Base-by-base conservation (phyloP, 2,113 vertebrate genomes). In the Sinosuthora webbiana region DNA sequence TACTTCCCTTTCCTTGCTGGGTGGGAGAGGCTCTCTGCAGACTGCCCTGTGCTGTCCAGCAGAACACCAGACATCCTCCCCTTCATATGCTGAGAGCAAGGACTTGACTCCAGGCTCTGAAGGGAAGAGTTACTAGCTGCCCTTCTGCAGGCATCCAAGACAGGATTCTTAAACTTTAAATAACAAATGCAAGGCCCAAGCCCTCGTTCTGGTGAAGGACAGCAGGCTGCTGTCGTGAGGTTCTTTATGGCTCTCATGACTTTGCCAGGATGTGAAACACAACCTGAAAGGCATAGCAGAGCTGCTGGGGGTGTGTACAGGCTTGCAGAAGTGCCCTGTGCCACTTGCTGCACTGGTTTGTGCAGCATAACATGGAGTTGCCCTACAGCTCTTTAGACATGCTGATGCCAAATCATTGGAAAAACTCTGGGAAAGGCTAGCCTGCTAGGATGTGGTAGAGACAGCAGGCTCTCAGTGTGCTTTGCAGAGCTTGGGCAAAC, bases 31-130 rank as follows among this genome's bases (percentile, higher is more conserved):
- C 50, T 80, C 31, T 75, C 3, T 2, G 82, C 52, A 49, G 63
- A 23, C 33, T 85, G 45, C 44, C 11, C 44, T 4, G 1, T 68
- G 44, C 55, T 75, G n/a, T 76, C 24, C 41, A 27, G 41, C 47
- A n/a, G 8, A 52, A 75, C 1, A 5, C 42, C n/a, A 60, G 10
- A 20, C 2, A 4, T 83, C 53, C 9, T 56, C 11, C 45, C 9
- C 0, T 0, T 64, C 15, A 15, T 30, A 3, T 0, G 1, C 41
- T n/a, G 60, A 47, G 49, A 44, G 44, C 53, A 10, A 67, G 55
- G 64, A 13, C 37, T 91, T 3, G 5, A 78, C 73, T 70, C 30
- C 21, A 24, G 11, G n/a, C 49, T 78, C 49, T 0, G 2, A 52
- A 59, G 24, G 41, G 65, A 55, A 33, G 21, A 70, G 56, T 55